Percentiles rank a stretch among this genome's conserved stretches.
Evolutionary conservation across 1,140 invertebrate genomes (phyloP).

Genomic region (Nasonia longicornis): DNA sequence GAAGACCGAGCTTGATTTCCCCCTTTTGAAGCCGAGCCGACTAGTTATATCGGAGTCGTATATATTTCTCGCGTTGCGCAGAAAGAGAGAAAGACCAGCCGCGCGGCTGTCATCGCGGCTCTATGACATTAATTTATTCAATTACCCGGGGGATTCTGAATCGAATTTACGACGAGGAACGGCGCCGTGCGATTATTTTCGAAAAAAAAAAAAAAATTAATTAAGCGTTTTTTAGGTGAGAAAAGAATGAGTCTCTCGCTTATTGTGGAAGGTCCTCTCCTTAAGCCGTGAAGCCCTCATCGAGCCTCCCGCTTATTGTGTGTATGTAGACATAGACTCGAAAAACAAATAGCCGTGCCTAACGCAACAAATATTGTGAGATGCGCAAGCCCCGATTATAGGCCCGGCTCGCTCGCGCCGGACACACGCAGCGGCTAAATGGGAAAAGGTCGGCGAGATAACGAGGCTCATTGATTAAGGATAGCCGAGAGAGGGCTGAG

Average conservation of each 20-base stretch:
- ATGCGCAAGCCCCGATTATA: conserved; percentile 37
- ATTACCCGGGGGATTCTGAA: conserved; percentile 11
- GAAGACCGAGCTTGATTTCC: conserved; percentile 14
- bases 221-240: not conserved
- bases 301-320: not conserved
- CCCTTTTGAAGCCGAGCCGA: conserved; percentile 13
- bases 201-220: too few species aligned
- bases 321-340: not conserved
- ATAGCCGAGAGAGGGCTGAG: conserved; percentile 1
- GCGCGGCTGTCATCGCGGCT: not conserved
- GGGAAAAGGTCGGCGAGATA: conserved; percentile 29
- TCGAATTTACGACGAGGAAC: not conserved
- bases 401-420: not conserved
- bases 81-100: not conserved
- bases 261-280: not conserved
- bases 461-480: conserved; percentile 45
- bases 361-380: conserved; percentile 62
- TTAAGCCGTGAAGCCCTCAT: conserved; percentile 1
- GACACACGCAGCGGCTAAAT: not conserved
- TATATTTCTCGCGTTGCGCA: not conserved
- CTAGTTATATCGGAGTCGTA: not conserved
- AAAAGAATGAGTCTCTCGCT: not conserved
- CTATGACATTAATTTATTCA: conserved; percentile 27
- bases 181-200: not conserved
- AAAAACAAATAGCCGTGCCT: conserved; percentile 35